Conservation (phyloP, 2,888 invertebrate species). For the Pycnomerus fuliginosus region DNA sequence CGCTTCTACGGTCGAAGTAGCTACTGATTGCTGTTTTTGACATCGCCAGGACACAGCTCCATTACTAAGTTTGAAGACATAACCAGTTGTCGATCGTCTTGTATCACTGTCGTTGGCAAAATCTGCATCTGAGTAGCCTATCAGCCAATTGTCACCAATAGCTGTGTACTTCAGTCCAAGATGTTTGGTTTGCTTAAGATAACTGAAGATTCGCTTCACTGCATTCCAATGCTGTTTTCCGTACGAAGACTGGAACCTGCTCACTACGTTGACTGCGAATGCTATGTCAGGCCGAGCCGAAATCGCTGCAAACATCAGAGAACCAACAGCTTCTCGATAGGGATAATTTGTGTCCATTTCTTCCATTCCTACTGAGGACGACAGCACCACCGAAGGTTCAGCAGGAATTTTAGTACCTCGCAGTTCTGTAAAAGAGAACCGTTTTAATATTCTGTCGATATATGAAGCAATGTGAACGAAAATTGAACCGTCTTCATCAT, state of each 20-base stretch:
- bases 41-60: conserved; percentile 4
- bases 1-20: conserved; percentile 33
- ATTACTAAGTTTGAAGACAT: neutral
- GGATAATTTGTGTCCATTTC: too few relatives aligned
- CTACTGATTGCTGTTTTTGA: neutral
- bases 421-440: too few relatives aligned
- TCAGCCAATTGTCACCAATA: neutral
- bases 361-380: too few relatives aligned
- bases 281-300: conserved; percentile 32
- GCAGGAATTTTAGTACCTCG: too few relatives aligned
- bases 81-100: neutral
- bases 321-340: conserved; percentile 32
- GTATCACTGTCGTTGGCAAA: neutral
- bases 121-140: conserved; percentile 2
- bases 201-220: conserved; percentile 19
- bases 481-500: too few relatives aligned
- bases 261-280: conserved; percentile 28
- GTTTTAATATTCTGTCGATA: too few relatives aligned
- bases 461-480: too few relatives aligned
- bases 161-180: conserved; percentile 1
- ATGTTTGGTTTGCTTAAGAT: conserved; percentile 7
- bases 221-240: conserved; percentile 5
- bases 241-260: conserved; percentile 20
- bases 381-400: too few relatives aligned
- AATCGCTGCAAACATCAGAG: conserved; percentile 27